Evolutionary conservation across 2,888 invertebrate genomes (phyloP), one percentile per base, ranked within the genome.

Genomic region (Parthenolecanium corni): DNA sequence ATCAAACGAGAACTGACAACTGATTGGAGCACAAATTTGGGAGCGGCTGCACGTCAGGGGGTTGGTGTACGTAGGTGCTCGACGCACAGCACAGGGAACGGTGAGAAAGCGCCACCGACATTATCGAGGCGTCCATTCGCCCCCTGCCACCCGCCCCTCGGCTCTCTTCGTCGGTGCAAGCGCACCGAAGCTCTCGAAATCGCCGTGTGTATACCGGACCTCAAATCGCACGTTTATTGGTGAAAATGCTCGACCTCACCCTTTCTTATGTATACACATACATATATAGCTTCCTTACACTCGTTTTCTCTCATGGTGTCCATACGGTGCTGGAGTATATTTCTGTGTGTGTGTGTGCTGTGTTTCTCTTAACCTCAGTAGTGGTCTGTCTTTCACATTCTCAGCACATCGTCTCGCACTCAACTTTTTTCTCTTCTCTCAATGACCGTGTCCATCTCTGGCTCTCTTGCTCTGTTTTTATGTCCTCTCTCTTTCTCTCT

Each of bases 121-220:
- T 36, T 61, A n/a, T 51, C 49, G 18, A 61, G 61, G 61, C 61
- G 61, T 61, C 61, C 61, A 61, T 38, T 49, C 61, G 49, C 49
- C 61, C 31, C 9, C 31, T n/a, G n/a, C n/a, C n/a, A n/a, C n/a
- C n/a, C n/a, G n/a, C n/a, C n/a, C n/a, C 31, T 9, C 31, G 9
- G 31, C 31, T 9, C 4, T 9, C 31, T 31, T 31, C 31, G 9
- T 9, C n/a, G 25, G 47, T 58, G 46, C 47, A 44, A 25, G 44
- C 25, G 24, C 31, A 58, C 24, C 57, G 31, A 31, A 4, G 31
- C 31, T 31, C n/a, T n/a, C n/a, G n/a, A n/a, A n/a, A n/a, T n/a
- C n/a, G n/a, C n/a, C n/a, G n/a, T n/a, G n/a, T 31, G 9, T 31
- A 31, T 31, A 9, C n/a, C 31, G 31, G 31, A 31, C 31, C 31